Percentiles rank a stretch among this genome's conserved stretches.
phyloP scores from a whole-genome alignment of 2,113 vertebrate genomes.

The Cephalopterus ornatus region DNA sequence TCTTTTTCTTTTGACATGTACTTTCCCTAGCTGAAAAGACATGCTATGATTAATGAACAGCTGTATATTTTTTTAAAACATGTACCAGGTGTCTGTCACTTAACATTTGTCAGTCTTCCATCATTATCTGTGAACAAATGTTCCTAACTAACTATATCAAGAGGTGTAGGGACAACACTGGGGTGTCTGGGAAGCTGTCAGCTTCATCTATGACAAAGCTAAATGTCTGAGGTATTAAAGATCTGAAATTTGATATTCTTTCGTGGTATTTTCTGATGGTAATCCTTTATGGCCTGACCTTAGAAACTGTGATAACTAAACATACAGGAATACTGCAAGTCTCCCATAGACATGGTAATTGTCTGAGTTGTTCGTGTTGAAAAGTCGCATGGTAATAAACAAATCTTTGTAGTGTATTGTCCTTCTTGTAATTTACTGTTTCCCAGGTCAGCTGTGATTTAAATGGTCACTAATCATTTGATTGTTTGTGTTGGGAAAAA shows the following conservation, averaged over 20 bases:
- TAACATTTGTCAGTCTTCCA: slow-evolving; percentile 54
- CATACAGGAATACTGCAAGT: background rate
- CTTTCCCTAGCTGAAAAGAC: slow-evolving; percentile 13
- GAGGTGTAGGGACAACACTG: background rate
- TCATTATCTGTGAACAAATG: slow-evolving; percentile 47
- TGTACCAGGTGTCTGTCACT: slow-evolving; percentile 8
- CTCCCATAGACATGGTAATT: background rate
- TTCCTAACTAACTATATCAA: slow-evolving; percentile 30
- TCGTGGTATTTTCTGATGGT: background rate
- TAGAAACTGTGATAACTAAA: background rate
- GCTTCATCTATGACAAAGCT: slow-evolving; percentile 18
- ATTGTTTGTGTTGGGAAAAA: background rate
- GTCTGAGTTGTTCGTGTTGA: background rate
- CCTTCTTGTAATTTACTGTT: background rate
- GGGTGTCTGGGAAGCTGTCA: background rate
- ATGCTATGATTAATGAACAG: slow-evolving; percentile 13
- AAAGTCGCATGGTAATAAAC: background rate
- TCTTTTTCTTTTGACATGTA: background rate
- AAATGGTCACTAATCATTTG: background rate
- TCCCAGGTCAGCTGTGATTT: background rate
- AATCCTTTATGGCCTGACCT: background rate
- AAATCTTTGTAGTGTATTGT: background rate
- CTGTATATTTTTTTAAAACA: background rate
- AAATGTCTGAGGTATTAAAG: slow-evolving; percentile 10
- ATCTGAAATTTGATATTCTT: background rate